Percentiles rank a stretch among this genome's conserved stretches.
phyloP scores from a whole-genome alignment of 2,888 invertebrate species.

The Masnerella sp. region DNA sequence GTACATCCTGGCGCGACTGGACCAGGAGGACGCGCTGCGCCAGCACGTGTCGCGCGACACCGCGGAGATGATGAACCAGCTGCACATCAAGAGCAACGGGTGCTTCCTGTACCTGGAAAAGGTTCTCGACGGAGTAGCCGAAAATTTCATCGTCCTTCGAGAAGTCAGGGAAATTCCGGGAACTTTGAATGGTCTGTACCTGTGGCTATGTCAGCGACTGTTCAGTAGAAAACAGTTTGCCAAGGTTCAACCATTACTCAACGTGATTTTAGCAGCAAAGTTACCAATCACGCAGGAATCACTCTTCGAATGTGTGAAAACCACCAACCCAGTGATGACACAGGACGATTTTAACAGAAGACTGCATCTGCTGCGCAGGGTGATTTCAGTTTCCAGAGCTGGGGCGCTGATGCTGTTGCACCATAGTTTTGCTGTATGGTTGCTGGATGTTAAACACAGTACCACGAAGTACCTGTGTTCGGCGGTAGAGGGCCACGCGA shows the following conservation, averaged over 20 bases:
- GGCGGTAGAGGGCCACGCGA: conserved; percentile 91
- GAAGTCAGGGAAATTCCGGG: conserved; percentile 95
- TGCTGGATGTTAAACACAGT: conserved; percentile 98
- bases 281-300: conserved; percentile 90
- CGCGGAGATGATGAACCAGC: conserved; percentile 95
- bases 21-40: conserved; percentile 91
- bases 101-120: conserved; percentile 92
- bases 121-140: conserved; percentile 93
- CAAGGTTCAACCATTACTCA: conserved; percentile 89
- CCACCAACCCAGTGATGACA: conserved; percentile 87
- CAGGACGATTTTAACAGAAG: conserved; percentile 89
- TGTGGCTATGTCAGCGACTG: conserved; percentile 95
- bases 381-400: conserved; percentile 81
- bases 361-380: conserved; percentile 85
- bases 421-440: conserved; percentile 96
- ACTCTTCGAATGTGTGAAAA: conserved; percentile 89
- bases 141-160: conserved; percentile 93
- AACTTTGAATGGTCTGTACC: conserved; percentile 94
- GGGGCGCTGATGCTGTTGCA: conserved; percentile 89
- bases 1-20: conserved; percentile 93
- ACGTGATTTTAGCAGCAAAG: conserved; percentile 91
- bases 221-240: conserved; percentile 93
- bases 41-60: conserved; percentile 94
- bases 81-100: conserved; percentile 97
- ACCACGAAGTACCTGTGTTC: conserved; percentile 95